These are phyloP conservation scores for Bryconaethiops microstoma DNA, from an alignment of 2,797 vertebrate species.

Conservation along the genomic window DNA sequence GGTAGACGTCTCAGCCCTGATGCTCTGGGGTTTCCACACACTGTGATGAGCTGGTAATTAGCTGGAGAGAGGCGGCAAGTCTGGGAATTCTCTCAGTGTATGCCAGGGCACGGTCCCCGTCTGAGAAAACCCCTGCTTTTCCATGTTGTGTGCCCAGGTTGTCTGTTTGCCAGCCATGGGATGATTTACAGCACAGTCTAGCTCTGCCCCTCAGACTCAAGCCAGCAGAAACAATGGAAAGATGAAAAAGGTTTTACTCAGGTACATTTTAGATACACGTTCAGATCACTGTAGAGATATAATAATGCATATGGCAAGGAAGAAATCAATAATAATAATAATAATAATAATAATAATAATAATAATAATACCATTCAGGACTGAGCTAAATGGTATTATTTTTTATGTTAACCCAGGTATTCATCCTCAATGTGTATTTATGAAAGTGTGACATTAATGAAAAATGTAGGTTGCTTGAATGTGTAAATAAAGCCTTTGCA, in stretches of 20 bases:
- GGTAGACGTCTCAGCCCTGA: not conserved
- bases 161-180: constrained; percentile 7
- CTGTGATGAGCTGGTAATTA: constrained; percentile 40
- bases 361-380: too few species aligned
- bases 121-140: constrained; percentile 39
- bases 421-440: too few species aligned
- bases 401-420: too few species aligned
- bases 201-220: not conserved
- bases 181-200: constrained; percentile 9
- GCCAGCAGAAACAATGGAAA: not conserved
- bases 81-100: constrained; percentile 10
- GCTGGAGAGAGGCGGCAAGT: constrained; percentile 2
- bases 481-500: too few species aligned
- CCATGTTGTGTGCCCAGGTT: constrained; percentile 6
- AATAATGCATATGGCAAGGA: too few species aligned
- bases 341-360: too few species aligned
- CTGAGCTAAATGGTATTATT: too few species aligned
- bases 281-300: too few species aligned
- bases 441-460: too few species aligned
- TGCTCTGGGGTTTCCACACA: constrained; percentile 27
- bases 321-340: too few species aligned
- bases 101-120: not conserved
- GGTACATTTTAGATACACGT: too few species aligned
- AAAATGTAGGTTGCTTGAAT: too few species aligned
- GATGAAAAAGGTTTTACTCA: not conserved